Percentiles rank a stretch among this genome's conserved stretches.
phyloP scores from a whole-genome alignment of 2,888 invertebrate species.

The Drosophila mimetica region DNA sequence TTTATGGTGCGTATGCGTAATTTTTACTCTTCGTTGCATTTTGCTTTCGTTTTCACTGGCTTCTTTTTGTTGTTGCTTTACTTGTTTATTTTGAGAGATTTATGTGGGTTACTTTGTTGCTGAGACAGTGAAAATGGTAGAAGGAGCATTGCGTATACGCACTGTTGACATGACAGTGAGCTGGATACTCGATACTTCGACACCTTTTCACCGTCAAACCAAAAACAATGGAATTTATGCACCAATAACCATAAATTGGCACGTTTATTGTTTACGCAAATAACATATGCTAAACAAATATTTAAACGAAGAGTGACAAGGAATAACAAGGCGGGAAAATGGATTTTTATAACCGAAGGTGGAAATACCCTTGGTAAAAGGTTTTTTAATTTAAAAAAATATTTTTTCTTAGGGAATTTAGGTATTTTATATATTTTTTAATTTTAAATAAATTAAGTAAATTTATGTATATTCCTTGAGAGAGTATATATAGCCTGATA shows the following conservation, averaged over 20 bases:
- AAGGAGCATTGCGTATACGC: conserved; percentile 22
- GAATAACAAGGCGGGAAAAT: background rate
- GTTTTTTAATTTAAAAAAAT: background rate
- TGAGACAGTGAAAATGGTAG: conserved; percentile 19
- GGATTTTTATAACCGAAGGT: background rate
- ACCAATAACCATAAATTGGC: conserved; percentile 68
- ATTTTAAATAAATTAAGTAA: too few species aligned
- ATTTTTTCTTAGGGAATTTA: too few species aligned
- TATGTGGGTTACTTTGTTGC: conserved; percentile 64
- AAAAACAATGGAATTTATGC: conserved; percentile 60
- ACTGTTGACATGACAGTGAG: conserved; percentile 46
- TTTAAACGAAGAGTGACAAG: conserved; percentile 31
- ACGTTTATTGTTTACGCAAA: conserved; percentile 62
- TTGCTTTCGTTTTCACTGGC: conserved; percentile 57
- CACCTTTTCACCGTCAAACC: conserved; percentile 49
- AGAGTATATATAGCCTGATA: background rate
- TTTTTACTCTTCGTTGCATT: conserved; percentile 77
- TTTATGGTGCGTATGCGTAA: conserved; percentile 79
- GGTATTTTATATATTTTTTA: too few species aligned
- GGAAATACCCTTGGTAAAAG: background rate
- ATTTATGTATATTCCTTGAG: background rate
- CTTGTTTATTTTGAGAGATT: conserved; percentile 51
- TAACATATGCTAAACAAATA: conserved; percentile 59
- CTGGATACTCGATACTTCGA: conserved; percentile 48
- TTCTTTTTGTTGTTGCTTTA: conserved; percentile 6